A percentile compares a stretch with the other conserved stretches of the same genome.
These are phyloP conservation scores for Platycheirus rosarum DNA, from an alignment of 2,888 invertebrate genomes.

Conservation along the genomic window DNA sequence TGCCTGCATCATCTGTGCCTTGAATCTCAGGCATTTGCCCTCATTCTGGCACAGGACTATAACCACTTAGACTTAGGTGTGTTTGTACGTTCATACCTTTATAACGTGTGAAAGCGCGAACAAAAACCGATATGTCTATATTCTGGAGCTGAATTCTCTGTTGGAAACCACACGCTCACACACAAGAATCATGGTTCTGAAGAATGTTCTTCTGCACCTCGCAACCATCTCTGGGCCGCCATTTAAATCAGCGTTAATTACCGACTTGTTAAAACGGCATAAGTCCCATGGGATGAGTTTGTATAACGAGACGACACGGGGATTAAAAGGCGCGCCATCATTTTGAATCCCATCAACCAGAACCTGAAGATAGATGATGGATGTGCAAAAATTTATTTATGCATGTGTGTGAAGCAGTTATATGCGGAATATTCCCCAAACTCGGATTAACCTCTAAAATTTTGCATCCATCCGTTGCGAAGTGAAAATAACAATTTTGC, in stretches of 20 bases:
- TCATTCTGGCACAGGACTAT: not conserved
- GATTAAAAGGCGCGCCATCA: constrained; percentile 15
- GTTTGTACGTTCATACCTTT: not conserved
- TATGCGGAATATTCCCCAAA: constrained; percentile 5
- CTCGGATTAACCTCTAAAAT: constrained; percentile 42
- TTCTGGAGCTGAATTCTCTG: constrained; percentile 1
- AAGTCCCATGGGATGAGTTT: constrained; percentile 45
- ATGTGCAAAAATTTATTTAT: not conserved
- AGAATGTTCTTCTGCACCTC: constrained; percentile 22
- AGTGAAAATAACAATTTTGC: constrained; percentile 56
- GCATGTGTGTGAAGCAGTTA: not conserved
- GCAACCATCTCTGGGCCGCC: constrained; percentile 13
- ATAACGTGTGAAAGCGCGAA: constrained; percentile 20
- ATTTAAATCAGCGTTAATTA: constrained; percentile 72
- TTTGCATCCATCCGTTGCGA: constrained; percentile 43
- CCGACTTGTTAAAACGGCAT: constrained; percentile 63
- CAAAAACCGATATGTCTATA: too few relatives aligned
- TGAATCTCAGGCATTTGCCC: constrained; percentile 23
- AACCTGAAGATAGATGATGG: constrained; percentile 7
- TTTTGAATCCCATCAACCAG: not conserved
- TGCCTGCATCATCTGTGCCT: constrained; percentile 51
- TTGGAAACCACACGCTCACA: constrained; percentile 36
- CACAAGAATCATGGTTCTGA: constrained; percentile 6
- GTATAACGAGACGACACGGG: constrained; percentile 12
- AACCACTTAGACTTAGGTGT: not conserved